Base-by-base conservation (phyloP, 2,888 invertebrate species). In the Geophilus truncorum region DNA sequence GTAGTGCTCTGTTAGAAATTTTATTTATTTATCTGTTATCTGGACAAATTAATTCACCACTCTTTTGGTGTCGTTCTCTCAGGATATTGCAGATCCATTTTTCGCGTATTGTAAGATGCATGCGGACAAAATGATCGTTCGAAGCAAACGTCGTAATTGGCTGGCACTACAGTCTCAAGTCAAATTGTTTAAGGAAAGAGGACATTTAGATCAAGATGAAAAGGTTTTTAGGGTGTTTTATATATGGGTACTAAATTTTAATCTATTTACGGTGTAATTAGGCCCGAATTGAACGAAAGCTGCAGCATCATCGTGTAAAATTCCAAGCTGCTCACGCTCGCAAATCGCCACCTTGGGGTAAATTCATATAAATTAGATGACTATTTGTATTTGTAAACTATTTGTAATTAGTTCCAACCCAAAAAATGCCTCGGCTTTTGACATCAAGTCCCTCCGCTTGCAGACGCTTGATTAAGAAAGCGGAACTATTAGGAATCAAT, bases 41-140 rank as follows among this genome's bases (percentile, higher is more conserved):
- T 51, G 21, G 9, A 23, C 62, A 23, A 25, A 28, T 62, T 23
- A 62, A 3, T 45, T 62, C 1, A 5, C 3, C 1, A 12, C 15
- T 62, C 7, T 5, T 62, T 62, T 62, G 62, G 15, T 62, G 5
- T 9, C 1, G 15, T 18, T 25, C 18, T 25, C 40, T 7, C 28
- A 84, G 81, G 84, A 88, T 79, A 87, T 88, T 45, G 97, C 97
- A 0, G 98, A 98, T 89, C 98, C 98, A 0, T 98, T 97, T 87
- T 98, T 96, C 87, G 98, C 97, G 0, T 96, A 98, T 86, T 98
- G 98, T 86, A 94, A 94, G 87, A 90, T 97, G 77, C 98, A 98
- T 87, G 96, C 97, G 0, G 97, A 98, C 86, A 96, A 96, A 87
- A 91, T 93, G 4, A 90, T 94, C 82, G 92, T 95, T 51, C 92